Evolutionary conservation across 1,140 invertebrate genomes (phyloP).

Genomic region (Bombus confusus): DNA sequence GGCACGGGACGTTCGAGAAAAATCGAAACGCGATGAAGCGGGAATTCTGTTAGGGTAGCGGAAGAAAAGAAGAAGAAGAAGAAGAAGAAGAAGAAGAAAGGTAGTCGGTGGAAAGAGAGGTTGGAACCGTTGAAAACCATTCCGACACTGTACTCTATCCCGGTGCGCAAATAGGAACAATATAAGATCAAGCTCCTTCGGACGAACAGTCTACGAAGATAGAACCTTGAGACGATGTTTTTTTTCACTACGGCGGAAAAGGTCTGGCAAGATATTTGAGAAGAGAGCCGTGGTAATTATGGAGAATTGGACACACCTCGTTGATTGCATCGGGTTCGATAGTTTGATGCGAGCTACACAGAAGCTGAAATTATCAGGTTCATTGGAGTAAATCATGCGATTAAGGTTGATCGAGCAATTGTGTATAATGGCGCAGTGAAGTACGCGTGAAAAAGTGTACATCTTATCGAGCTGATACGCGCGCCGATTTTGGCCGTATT

Average conservation of each 20-base stretch:
- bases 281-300: not conserved
- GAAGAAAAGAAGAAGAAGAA: too few species aligned
- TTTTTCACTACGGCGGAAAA: not conserved
- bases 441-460: too few species aligned
- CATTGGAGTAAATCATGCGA: too few species aligned
- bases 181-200: constrained; percentile 9
- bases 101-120: not conserved
- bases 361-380: too few species aligned
- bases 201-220: not conserved
- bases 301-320: not conserved
- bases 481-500: too few species aligned
- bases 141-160: not conserved
- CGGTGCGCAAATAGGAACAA: constrained; percentile 1
- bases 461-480: too few species aligned
- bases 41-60: not conserved
- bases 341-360: too few species aligned
- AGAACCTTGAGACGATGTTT: not conserved
- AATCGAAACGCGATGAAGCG: constrained; percentile 22
- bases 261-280: not conserved
- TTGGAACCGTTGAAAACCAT: not conserved
- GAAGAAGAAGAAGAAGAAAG: not conserved
- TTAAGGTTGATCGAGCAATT: too few species aligned
- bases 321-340: not conserved
- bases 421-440: too few species aligned
- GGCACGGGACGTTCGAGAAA: not conserved